A percentile compares a stretch with the other conserved stretches of the same genome.
Evolutionary conservation across 1,140 invertebrate genomes (phyloP).

Genomic region (Araneus ventricosus): DNA sequence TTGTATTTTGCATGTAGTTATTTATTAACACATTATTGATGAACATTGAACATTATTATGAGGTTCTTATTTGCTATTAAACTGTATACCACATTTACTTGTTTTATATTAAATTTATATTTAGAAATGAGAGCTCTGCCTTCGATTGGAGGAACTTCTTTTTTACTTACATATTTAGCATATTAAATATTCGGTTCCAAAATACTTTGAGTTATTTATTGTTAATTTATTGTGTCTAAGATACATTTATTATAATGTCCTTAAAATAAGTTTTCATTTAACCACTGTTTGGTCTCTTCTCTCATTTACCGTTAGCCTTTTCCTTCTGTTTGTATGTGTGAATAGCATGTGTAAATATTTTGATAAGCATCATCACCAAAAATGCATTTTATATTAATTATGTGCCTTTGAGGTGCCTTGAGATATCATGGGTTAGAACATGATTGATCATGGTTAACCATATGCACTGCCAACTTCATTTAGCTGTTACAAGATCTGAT

Average conservation of each 20-base stretch:
- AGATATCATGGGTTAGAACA: slow-evolving; percentile 44
- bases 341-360: slow-evolving; percentile 28
- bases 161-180: slow-evolving; percentile 17
- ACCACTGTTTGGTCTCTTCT: not conserved
- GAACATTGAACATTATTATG: not conserved
- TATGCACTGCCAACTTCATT: slow-evolving; percentile 52
- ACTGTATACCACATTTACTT: not conserved
- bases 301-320: not conserved
- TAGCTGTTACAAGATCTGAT: slow-evolving; percentile 37
- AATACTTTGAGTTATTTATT: slow-evolving; percentile 2
- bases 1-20: not conserved
- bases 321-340: not conserved
- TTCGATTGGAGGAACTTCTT: not conserved
- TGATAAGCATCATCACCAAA: slow-evolving; percentile 49
- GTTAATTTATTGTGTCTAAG: slow-evolving; percentile 2
- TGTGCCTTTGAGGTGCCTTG: slow-evolving; percentile 64
- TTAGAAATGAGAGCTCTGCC: slow-evolving; percentile 15
- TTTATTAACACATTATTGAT: not conserved
- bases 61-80: not conserved
- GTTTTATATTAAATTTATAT: slow-evolving; percentile 11
- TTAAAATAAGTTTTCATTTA: slow-evolving; percentile 6
- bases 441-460: slow-evolving; percentile 55
- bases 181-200: not conserved
- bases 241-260: slow-evolving; percentile 9
- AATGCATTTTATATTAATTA: slow-evolving; percentile 48